These are phyloP conservation scores for Monomorium pharaonis DNA, from an alignment of 1,140 invertebrate genomes.

Conservation along the genomic window DNA sequence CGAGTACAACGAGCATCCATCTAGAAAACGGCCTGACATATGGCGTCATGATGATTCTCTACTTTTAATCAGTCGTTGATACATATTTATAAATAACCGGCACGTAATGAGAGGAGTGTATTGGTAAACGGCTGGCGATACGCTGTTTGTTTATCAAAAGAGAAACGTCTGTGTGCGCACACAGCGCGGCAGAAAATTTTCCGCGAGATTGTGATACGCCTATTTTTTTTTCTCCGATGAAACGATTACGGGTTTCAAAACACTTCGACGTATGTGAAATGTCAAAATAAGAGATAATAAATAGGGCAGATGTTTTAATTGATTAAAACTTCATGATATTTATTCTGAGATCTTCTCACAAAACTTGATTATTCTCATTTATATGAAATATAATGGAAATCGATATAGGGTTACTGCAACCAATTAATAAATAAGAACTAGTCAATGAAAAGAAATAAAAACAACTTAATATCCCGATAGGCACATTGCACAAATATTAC, in stretches of 20 bases:
- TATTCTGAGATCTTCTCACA: not conserved
- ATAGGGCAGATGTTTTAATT: not conserved
- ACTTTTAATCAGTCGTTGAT: conserved; percentile 57
- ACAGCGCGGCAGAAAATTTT: conserved; percentile 18
- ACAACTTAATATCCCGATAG: too few species aligned
- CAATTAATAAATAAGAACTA: too few species aligned
- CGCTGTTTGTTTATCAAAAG: conserved; percentile 45
- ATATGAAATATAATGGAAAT: not conserved
- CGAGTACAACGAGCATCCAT: not conserved
- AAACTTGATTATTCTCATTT: not conserved
- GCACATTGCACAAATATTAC: too few species aligned
- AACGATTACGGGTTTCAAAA: conserved; percentile 13
- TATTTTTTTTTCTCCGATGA: not conserved
- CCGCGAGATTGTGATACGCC: conserved; percentile 2
- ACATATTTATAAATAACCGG: conserved; percentile 65
- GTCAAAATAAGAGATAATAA: not conserved
- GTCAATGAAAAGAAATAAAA: too few species aligned
- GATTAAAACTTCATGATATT: not conserved
- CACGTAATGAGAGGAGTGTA: not conserved
- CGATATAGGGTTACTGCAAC: too few species aligned
- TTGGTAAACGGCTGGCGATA: conserved; percentile 37
- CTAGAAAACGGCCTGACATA: not conserved
- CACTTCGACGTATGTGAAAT: not conserved
- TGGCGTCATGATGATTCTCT: not conserved
- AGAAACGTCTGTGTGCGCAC: not conserved